Evolutionary conservation across 2,888 invertebrate genomes (phyloP), one percentile per base, ranked within the genome.

Genomic region (Biston stratarius): DNA sequence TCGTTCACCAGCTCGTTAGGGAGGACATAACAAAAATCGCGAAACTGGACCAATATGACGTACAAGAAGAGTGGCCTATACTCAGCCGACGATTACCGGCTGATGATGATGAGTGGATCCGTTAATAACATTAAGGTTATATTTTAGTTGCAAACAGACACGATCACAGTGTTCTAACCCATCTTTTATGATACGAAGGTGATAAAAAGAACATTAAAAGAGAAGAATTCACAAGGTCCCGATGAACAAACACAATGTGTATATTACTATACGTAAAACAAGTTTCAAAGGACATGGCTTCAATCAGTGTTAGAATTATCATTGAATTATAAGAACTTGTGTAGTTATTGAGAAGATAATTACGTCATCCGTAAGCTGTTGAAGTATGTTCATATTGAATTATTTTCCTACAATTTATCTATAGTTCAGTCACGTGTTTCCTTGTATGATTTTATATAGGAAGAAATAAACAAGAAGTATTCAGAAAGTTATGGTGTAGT

Each of bases 291-390:
- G 63, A 63, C 63, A 34, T 6, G 40, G 33, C 33, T 55, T 12
- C n/a, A 8, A 34, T 47, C 34, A 45, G 61, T 61, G 59, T 57
- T 57, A 48, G 58, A 49, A 42, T 62, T 52, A 55, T 53, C 58
- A 55, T 64, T 59, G 11, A 64, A 45, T 14, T 44, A n/a, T 47
- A 15, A 36, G 64, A 64, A 53, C 40, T 48, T 53, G 15, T 53
- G 12, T 45, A 52, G 56, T 61, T 57, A 58, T 49, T 40, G 36
- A 48, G 48, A 62, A 42, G n/a, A 57, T 15, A n/a, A 61, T 64
- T 62, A 72, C 67, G 67, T 67, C 67, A 67, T 62, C 64, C 62
- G 10, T 9, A 60, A 33, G 8, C 51, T 59, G 55, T 45, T 40
- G 33, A 33, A 15, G 33, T 44, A 34, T 34, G 34, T 51, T 6